Percentiles rank a stretch among this genome's conserved stretches.
phyloP scores from a whole-genome alignment of 2,113 vertebrate genomes.

The Salvelinus namaycush region DNA sequence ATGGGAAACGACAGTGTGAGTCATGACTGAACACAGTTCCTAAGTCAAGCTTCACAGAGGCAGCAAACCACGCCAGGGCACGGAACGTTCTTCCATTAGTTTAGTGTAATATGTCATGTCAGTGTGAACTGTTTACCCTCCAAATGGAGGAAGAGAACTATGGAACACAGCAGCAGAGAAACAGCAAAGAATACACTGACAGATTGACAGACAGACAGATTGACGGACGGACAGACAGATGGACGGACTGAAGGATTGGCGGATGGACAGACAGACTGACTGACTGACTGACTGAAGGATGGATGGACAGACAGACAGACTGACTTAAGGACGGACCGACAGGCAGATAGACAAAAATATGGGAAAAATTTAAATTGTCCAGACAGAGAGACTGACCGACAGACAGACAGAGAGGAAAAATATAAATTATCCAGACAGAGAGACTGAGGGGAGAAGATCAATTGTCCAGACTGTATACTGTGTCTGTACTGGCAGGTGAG shows the following conservation, averaged over 20 bases:
- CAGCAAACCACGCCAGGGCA: conserved; percentile 9
- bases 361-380: not conserved
- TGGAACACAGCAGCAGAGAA: conserved; percentile 17
- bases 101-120: not conserved
- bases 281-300: too few species aligned
- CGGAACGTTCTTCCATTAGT: conserved; percentile 17
- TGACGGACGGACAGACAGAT: too few species aligned
- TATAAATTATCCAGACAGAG: too few species aligned
- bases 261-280: too few species aligned
- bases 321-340: not conserved
- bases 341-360: not conserved
- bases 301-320: too few species aligned
- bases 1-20: conserved; percentile 9
- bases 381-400: not conserved
- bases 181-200: conserved; percentile 9
- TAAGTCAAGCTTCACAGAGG: not conserved
- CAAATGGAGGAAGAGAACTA: conserved; percentile 30
- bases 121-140: conserved; percentile 34
- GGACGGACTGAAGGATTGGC: not conserved
- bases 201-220: not conserved
- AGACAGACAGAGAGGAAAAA: not conserved
- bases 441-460: not conserved
- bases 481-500: conserved; percentile 44
- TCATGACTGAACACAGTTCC: not conserved
- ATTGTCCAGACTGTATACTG: not conserved